A percentile compares a stretch with the other conserved stretches of the same genome.
These are phyloP conservation scores for Ophion obscuratus DNA, from an alignment of 2,888 invertebrate genomes.

Conservation along the genomic window DNA sequence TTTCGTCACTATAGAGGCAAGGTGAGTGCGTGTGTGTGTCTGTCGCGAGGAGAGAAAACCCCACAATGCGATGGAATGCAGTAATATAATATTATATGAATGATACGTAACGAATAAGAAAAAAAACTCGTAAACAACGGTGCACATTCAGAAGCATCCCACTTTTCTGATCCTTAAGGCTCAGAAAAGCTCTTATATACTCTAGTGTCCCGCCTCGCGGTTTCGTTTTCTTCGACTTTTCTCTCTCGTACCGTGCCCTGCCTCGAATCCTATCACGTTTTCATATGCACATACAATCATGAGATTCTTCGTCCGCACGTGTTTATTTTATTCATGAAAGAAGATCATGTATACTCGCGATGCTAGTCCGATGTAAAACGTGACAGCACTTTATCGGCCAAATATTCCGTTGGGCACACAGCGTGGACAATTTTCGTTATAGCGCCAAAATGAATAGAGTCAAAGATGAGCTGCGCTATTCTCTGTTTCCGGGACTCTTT, in stretches of 20 bases:
- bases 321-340: slow-evolving; percentile 31
- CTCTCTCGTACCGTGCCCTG: neutral
- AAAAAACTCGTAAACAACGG: slow-evolving; percentile 23
- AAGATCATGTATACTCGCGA: neutral
- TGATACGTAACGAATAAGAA: neutral
- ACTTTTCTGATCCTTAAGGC: slow-evolving; percentile 21
- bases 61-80: neutral
- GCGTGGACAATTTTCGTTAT: neutral
- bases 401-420: neutral
- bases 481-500: too few species aligned
- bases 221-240: neutral
- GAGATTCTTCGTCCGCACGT: slow-evolving; percentile 1
- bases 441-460: neutral
- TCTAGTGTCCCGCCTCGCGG: neutral
- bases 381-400: neutral
- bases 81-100: neutral
- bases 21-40: neutral
- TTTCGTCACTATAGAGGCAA: too few species aligned
- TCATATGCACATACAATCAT: slow-evolving; percentile 5
- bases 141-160: neutral
- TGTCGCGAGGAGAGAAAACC: neutral
- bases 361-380: neutral
- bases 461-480: neutral
- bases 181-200: slow-evolving; percentile 21
- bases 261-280: slow-evolving; percentile 39